Conservation (phyloP, 1,140 invertebrate genomes). For the Prorops nasuta region DNA sequence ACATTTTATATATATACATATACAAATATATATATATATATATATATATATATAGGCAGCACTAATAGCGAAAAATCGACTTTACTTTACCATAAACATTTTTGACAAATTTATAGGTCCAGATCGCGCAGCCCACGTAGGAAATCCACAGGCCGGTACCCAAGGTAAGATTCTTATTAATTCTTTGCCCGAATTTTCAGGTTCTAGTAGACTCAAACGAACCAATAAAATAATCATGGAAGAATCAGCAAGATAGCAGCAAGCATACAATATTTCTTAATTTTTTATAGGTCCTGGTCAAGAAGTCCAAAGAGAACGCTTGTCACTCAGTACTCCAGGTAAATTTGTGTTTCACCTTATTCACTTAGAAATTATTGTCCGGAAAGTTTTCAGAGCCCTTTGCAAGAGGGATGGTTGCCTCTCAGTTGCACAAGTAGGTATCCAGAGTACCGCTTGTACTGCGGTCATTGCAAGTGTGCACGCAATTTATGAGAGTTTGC, state of each 20-base stretch:
- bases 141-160: conserved; percentile 37
- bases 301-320: conserved; percentile 38
- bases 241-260: conserved; percentile 9
- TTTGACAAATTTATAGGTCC: conserved; percentile 45
- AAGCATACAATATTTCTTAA: conserved; percentile 36
- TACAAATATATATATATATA: too few species aligned
- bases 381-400: conserved; percentile 39
- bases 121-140: conserved; percentile 39
- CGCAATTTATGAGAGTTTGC: conserved; percentile 13
- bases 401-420: conserved; percentile 19
- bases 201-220: conserved; percentile 32
- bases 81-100: conserved; percentile 34
- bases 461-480: conserved; percentile 25
- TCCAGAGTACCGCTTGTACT: conserved; percentile 34
- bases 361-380: neutral
- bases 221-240: conserved; percentile 19
- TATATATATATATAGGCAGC: conserved; percentile 7
- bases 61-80: neutral
- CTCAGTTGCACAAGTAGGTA: conserved; percentile 40
- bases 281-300: conserved; percentile 47
- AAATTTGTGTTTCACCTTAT: conserved; percentile 24
- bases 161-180: conserved; percentile 41
- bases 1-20: too few species aligned
- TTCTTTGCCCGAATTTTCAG: conserved; percentile 35
- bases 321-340: conserved; percentile 41